phyloP scores from a whole-genome alignment of 2,888 invertebrate genomes.

The Nomada goodeniana region DNA sequence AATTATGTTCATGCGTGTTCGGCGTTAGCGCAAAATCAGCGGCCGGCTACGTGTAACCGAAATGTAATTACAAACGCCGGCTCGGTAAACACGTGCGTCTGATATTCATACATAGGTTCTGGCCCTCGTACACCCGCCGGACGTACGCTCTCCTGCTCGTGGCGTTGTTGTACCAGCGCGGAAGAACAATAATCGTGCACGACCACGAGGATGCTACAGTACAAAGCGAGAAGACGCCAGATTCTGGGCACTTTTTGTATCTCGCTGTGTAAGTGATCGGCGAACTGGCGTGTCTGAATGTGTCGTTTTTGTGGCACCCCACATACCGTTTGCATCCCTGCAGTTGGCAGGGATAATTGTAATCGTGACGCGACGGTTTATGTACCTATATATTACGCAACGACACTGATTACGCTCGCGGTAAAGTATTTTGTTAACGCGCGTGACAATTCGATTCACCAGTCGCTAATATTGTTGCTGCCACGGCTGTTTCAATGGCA shows the following conservation, averaged over 20 bases:
- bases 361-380: constrained; percentile 63
- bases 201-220: constrained; percentile 17
- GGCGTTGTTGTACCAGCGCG: constrained; percentile 15
- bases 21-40: constrained; percentile 48
- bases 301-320: constrained; percentile 62
- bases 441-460: constrained; percentile 1
- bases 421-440: constrained; percentile 12
- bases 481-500: background rate
- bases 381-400: background rate
- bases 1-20: constrained; percentile 61
- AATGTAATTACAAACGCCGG: constrained; percentile 68
- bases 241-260: constrained; percentile 17
- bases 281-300: constrained; percentile 22
- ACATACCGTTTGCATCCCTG: constrained; percentile 72
- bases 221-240: background rate
- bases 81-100: constrained; percentile 66
- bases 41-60: constrained; percentile 59
- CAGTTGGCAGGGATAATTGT: constrained; percentile 68
- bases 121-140: constrained; percentile 2
- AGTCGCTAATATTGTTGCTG: background rate
- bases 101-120: constrained; percentile 59
- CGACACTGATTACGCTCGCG: background rate
- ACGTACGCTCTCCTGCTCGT: constrained; percentile 29
- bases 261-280: constrained; percentile 19
- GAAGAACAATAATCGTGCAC: constrained; percentile 45